Evolutionary conservation across 1,140 invertebrate genomes (phyloP).

Genomic region (Episyrphus balteatus): DNA sequence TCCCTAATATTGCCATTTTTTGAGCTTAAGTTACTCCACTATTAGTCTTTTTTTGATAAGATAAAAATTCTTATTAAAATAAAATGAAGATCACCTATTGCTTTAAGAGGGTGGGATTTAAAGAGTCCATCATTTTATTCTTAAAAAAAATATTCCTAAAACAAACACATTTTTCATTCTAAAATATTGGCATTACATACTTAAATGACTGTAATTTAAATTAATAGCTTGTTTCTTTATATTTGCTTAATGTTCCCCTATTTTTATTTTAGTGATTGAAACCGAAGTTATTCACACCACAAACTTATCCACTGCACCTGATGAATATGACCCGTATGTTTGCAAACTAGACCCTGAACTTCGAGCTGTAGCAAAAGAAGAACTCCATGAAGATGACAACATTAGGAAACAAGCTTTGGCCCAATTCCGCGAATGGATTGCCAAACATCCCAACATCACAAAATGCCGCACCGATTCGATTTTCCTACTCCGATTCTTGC

Average conservation of each 20-base stretch:
- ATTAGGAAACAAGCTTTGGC: constrained; percentile 54
- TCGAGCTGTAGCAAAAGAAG: constrained; percentile 48
- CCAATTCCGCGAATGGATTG: constrained; percentile 65
- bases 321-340: constrained; percentile 26
- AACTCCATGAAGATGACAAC: constrained; percentile 60
- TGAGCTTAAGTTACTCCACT: too few relatives aligned
- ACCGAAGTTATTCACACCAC: constrained; percentile 26
- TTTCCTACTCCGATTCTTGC: constrained; percentile 71
- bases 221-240: too few relatives aligned
- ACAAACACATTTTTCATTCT: too few relatives aligned
- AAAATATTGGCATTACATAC: too few relatives aligned
- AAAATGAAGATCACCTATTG: too few relatives aligned
- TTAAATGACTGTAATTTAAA: too few relatives aligned
- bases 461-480: constrained; percentile 62
- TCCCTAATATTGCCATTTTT: too few relatives aligned
- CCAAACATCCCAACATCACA: constrained; percentile 62
- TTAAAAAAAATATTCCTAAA: too few relatives aligned
- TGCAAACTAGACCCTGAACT: constrained; percentile 21
- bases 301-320: constrained; percentile 16
- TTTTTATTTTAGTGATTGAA: constrained; percentile 28
- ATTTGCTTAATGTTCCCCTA: neutral
- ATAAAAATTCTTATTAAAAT: too few relatives aligned
- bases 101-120: too few relatives aligned
- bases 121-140: too few relatives aligned
- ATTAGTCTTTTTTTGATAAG: too few relatives aligned